Evolutionary conservation across 1,140 invertebrate species (phyloP).

Genomic region (Drosophila mayri): DNA sequence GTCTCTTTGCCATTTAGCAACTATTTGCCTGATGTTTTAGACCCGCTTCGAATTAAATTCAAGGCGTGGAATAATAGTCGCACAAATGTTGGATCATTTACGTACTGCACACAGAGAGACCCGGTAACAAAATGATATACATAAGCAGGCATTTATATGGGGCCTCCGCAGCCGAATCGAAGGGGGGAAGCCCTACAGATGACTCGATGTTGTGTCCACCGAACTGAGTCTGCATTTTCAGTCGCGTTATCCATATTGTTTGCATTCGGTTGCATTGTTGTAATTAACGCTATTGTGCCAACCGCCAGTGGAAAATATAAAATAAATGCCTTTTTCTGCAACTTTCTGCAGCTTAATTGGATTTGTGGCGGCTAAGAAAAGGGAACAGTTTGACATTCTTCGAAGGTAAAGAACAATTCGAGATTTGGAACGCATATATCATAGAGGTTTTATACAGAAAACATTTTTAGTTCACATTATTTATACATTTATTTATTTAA

Average conservation of each 20-base stretch:
- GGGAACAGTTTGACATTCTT: not conserved
- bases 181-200: conserved; percentile 63
- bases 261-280: conserved; percentile 31
- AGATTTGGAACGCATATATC: not conserved
- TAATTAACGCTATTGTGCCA: conserved; percentile 43
- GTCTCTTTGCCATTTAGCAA: conserved; percentile 56
- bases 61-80: conserved; percentile 79
- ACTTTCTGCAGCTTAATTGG: conserved; percentile 55
- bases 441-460: too few relatives aligned
- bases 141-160: conserved; percentile 61
- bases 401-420: not conserved
- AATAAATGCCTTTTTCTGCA: conserved; percentile 52
- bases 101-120: conserved; percentile 1
- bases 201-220: conserved; percentile 32
- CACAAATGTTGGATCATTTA: conserved; percentile 46
- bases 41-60: conserved; percentile 66
- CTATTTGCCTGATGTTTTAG: conserved; percentile 54
- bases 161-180: conserved; percentile 5
- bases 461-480: too few relatives aligned
- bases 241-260: conserved; percentile 75
- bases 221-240: conserved; percentile 61
- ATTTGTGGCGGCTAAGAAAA: conserved; percentile 43
- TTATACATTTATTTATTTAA: not conserved
- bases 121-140: conserved; percentile 54
- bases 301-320: conserved; percentile 45